These are phyloP conservation scores for Lucilia sericata DNA, from an alignment of 1,140 invertebrate genomes.

Conservation along the genomic window DNA sequence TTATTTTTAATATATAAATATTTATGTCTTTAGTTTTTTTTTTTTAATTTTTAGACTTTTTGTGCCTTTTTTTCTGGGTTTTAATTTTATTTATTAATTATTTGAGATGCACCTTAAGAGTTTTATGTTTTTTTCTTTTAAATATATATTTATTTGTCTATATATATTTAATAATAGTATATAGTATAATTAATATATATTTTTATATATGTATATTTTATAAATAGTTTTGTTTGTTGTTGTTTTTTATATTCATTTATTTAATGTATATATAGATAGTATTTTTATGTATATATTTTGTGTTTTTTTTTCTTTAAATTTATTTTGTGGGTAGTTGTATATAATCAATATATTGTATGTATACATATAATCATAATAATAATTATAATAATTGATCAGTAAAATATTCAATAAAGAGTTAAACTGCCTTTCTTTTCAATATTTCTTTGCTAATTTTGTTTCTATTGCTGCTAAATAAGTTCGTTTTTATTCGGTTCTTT, in stretches of 20 bases:
- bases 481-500: neutral
- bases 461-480: neutral
- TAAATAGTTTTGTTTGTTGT: conserved; percentile 31
- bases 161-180: conserved; percentile 43
- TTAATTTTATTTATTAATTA: conserved; percentile 16
- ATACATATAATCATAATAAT: conserved; percentile 35
- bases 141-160: conserved; percentile 31
- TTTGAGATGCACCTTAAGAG: conserved; percentile 42
- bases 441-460: neutral
- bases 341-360: neutral
- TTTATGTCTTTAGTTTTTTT: conserved; percentile 38
- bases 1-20: conserved; percentile 38
- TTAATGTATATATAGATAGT: conserved; percentile 45
- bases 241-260: conserved; percentile 28
- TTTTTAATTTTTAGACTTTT: conserved; percentile 30
- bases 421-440: neutral
- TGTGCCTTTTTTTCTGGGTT: conserved; percentile 30
- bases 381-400: conserved; percentile 41
- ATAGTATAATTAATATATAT: conserved; percentile 40
- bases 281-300: conserved; percentile 48
- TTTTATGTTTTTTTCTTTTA: conserved; percentile 9
- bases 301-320: conserved; percentile 38
- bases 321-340: conserved; percentile 18
- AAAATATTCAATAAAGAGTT: neutral
- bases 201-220: conserved; percentile 38